Percentiles rank a stretch among this genome's conserved stretches.
These are phyloP conservation scores for Melitaea cinxia DNA, from an alignment of 1,140 invertebrate species.

Conservation along the genomic window DNA sequence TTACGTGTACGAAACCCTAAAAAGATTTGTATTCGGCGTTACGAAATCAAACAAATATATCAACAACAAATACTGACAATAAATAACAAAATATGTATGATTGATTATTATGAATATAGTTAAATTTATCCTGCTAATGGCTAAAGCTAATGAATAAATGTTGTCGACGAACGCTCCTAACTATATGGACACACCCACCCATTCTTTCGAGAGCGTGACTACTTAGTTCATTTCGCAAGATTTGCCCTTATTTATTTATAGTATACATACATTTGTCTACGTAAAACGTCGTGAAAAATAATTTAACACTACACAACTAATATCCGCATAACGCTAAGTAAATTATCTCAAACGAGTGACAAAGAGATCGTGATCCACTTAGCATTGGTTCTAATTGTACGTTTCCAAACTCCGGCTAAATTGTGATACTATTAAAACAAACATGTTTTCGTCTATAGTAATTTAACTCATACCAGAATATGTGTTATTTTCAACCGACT, in stretches of 20 bases:
- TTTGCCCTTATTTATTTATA: constrained; percentile 24
- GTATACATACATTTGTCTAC: background rate
- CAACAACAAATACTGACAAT: too few relatives aligned
- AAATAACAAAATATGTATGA: too few relatives aligned
- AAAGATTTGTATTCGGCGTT: too few relatives aligned
- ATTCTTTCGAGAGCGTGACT: constrained; percentile 26
- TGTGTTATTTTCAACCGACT: too few relatives aligned
- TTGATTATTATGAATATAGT: too few relatives aligned
- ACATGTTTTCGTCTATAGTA: background rate
- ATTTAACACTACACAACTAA: constrained; percentile 29
- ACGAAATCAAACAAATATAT: too few relatives aligned
- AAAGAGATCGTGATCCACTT: constrained; percentile 56
- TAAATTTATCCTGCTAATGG: too few relatives aligned
- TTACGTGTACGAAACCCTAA: too few relatives aligned
- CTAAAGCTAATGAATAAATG: too few relatives aligned
- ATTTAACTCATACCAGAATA: too few relatives aligned
- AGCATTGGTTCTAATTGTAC: constrained; percentile 39
- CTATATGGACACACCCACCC: constrained; percentile 34
- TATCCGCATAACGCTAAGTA: constrained; percentile 26
- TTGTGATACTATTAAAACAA: background rate
- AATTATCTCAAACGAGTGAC: constrained; percentile 54
- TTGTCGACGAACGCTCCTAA: constrained; percentile 8
- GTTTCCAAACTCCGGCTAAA: constrained; percentile 12
- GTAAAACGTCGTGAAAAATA: constrained; percentile 36
- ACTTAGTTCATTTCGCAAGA: constrained; percentile 19